Percentiles rank a stretch among this genome's conserved stretches.
These are phyloP conservation scores for Lytechinus pictus DNA, from an alignment of 35 echinoderm and acorn worm species.

Conservation along the genomic window DNA sequence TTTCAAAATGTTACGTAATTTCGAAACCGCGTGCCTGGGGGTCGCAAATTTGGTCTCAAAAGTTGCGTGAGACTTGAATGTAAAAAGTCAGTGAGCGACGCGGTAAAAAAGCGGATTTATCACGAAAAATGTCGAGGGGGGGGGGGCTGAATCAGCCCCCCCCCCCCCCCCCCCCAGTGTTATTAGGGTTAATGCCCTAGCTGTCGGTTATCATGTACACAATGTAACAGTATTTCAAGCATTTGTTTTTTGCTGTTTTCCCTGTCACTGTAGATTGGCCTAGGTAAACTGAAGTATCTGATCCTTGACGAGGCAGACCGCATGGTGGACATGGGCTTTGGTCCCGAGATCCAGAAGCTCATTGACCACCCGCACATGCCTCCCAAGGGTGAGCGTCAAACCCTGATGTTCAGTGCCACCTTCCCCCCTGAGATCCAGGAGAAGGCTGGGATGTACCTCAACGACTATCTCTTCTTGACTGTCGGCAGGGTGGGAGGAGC, in stretches of 20 bases:
- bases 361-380: conserved; percentile 92
- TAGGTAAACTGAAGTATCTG: conserved; percentile 77
- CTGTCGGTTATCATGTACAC: too few species aligned
- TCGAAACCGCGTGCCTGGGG: too few species aligned
- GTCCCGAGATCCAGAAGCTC: conserved; percentile 84
- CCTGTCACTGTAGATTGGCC: conserved; percentile 60
- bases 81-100: too few species aligned
- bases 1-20: too few species aligned
- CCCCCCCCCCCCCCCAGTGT: too few species aligned
- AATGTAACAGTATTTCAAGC: too few species aligned
- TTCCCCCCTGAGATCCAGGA: conserved; percentile 94
- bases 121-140: too few species aligned
- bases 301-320: conserved; percentile 96
- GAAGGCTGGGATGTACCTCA: conserved; percentile 79
- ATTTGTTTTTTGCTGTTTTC: not conserved
- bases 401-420: conserved; percentile 97
- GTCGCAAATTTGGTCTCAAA: too few species aligned
- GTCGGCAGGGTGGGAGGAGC: conserved; percentile 89
- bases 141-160: too few species aligned
- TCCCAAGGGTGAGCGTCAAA: conserved; percentile 77
- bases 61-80: too few species aligned
- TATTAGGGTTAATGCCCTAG: too few species aligned
- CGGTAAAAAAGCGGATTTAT: too few species aligned
- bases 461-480: conserved; percentile 94
- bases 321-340: conserved; percentile 99